phyloP scores from a whole-genome alignment of 2,888 invertebrate species.

The Gari tellinella region DNA sequence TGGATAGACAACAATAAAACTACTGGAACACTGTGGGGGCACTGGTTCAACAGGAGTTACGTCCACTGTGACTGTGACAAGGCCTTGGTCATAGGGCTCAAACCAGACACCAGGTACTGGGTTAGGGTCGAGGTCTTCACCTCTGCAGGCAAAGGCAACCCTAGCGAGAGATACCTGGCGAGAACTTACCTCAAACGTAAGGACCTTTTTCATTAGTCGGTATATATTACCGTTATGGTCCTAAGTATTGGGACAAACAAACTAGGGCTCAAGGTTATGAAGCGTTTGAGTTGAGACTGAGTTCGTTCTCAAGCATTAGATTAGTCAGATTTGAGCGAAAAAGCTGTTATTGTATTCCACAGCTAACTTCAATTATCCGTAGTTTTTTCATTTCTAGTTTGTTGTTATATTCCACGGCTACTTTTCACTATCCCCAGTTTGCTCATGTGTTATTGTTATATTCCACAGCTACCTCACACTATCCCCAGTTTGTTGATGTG shows the following conservation, averaged over 20 bases:
- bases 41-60: constrained; percentile 5
- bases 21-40: background rate
- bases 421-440: too few species aligned
- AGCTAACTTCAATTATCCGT: too few species aligned
- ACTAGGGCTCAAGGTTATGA: too few species aligned
- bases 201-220: constrained; percentile 27
- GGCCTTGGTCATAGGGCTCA: constrained; percentile 95
- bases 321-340: too few species aligned
- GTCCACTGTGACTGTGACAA: constrained; percentile 27
- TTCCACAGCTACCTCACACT: constrained; percentile 95
- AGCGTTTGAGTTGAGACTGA: too few species aligned
- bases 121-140: constrained; percentile 98
- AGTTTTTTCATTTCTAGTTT: too few species aligned
- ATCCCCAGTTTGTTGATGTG: constrained; percentile 95
- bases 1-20: constrained; percentile 73
- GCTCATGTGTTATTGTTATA: constrained; percentile 5
- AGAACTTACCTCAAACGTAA: constrained; percentile 65
- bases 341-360: too few species aligned
- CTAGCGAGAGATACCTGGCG: constrained; percentile 90
- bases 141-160: constrained; percentile 97
- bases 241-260: too few species aligned
- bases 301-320: too few species aligned
- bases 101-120: constrained; percentile 95
- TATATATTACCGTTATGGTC: too few species aligned
- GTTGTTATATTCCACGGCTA: too few species aligned